phyloP scores from a whole-genome alignment of 2,888 invertebrate species.

The Apamea epomidion region DNA sequence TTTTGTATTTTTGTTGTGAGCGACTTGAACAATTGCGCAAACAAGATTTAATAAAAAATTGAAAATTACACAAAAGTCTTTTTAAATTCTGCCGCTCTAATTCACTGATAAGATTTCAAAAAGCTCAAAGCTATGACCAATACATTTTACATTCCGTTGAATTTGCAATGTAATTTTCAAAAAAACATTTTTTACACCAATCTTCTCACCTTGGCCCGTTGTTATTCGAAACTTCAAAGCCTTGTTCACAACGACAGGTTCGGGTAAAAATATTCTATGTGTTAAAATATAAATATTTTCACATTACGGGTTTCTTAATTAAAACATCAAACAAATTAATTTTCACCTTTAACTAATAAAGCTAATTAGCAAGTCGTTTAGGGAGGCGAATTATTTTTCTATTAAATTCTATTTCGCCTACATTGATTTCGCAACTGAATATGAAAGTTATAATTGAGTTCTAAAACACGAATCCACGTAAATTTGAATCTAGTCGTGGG shows the following conservation, averaged over 20 bases:
- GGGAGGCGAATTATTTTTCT: conserved; percentile 21
- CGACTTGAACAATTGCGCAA: background rate
- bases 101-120: background rate
- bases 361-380: conserved; percentile 45
- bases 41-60: background rate
- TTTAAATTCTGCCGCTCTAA: background rate
- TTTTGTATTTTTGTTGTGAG: background rate
- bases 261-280: conserved; percentile 50
- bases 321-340: conserved; percentile 69
- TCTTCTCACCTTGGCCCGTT: conserved; percentile 27
- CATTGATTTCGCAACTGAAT: conserved; percentile 48
- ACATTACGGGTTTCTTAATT: conserved; percentile 67
- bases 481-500: conserved; percentile 43
- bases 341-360: conserved; percentile 33
- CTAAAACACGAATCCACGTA: conserved; percentile 39
- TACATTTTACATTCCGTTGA: conserved; percentile 6
- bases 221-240: conserved; percentile 67
- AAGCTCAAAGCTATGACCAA: conserved; percentile 3
- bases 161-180: background rate
- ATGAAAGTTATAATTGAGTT: conserved; percentile 54
- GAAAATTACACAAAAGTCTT: background rate
- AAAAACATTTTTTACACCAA: conserved; percentile 9
- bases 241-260: conserved; percentile 40
- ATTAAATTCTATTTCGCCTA: conserved; percentile 40
- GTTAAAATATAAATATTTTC: conserved; percentile 62